Percentiles rank a stretch among this genome's conserved stretches.
Conservation (phyloP, 2,113 vertebrate genomes). For the Guaruba guarouba region DNA sequence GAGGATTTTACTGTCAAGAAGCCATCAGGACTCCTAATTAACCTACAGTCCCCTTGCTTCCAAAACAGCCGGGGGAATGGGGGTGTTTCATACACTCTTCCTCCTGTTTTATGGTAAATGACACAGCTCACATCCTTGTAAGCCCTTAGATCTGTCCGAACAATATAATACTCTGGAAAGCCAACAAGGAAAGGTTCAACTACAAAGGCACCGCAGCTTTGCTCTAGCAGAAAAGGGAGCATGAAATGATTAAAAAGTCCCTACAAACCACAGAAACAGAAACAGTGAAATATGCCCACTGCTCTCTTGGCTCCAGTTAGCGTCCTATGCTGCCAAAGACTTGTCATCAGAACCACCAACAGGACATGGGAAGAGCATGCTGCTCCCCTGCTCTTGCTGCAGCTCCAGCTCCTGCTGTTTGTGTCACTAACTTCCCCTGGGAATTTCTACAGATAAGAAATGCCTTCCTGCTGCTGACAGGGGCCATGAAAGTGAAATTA, state of each 20-base stretch:
- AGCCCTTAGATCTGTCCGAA: neutral
- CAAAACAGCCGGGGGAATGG: neutral
- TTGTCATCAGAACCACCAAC: slow-evolving; percentile 33
- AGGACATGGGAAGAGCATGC: slow-evolving; percentile 23
- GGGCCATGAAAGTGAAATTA: neutral
- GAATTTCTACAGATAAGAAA: neutral
- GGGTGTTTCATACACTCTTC: neutral
- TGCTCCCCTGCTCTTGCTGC: neutral
- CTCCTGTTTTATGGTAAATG: neutral
- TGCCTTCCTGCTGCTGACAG: neutral
- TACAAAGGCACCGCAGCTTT: neutral
- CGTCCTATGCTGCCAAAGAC: neutral
- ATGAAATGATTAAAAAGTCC: neutral
- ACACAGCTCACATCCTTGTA: neutral
- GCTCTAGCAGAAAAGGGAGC: neutral
- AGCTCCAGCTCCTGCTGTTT: neutral
- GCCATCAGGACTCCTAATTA: neutral
- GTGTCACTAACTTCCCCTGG: slow-evolving; percentile 16
- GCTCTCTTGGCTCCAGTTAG: slow-evolving; percentile 1
- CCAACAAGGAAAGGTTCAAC: neutral
- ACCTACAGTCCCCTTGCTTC: neutral
- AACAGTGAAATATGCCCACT: neutral
- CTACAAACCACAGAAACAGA: neutral
- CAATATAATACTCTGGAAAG: neutral
- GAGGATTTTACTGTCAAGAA: neutral